Percentiles rank a stretch among this genome's conserved stretches.
Conservation (phyloP, 53 echinoderm and acorn worm genomes). For the Holothuria scabra region DNA sequence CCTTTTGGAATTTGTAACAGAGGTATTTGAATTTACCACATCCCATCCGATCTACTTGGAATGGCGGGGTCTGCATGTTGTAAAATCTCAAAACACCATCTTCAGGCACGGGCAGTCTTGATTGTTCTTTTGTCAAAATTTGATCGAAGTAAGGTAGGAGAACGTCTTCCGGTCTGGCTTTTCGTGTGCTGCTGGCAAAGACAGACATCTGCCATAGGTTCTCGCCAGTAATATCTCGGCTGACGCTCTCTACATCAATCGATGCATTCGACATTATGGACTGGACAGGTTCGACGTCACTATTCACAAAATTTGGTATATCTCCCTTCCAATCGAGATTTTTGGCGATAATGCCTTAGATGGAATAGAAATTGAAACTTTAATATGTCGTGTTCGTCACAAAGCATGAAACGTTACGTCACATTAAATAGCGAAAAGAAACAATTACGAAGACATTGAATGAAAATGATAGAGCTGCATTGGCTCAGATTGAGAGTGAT, state of each 20-base stretch:
- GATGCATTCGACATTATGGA: conserved; percentile 17
- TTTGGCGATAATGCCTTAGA: conserved; percentile 19
- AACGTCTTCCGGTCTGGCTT: not conserved
- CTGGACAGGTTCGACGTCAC: not conserved
- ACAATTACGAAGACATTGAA: no score
- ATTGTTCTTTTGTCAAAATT: conserved; percentile 26
- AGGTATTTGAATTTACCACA: conserved; percentile 36
- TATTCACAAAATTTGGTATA: conserved; percentile 19
- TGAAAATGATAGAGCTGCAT: no score
- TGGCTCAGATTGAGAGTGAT: no score
- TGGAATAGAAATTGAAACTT: not conserved
- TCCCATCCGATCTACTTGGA: conserved; percentile 44
- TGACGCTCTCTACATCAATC: conserved; percentile 10
- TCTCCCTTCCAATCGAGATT: conserved; percentile 26
- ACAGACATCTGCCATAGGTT: conserved; percentile 48
- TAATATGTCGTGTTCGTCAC: no score
- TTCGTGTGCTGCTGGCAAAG: conserved; percentile 32
- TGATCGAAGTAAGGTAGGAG: conserved; percentile 21
- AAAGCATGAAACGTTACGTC: not conserved
- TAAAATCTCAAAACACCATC: conserved; percentile 14
- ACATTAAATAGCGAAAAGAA: no score
- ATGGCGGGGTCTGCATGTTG: conserved; percentile 37
- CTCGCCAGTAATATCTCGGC: not conserved
- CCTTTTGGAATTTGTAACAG: conserved; percentile 41
- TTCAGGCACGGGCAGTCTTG: conserved; percentile 1